A percentile compares a stretch with the other conserved stretches of the same genome.
These are phyloP conservation scores for Sisyra terminalis DNA, from an alignment of 2,888 invertebrate genomes.

Conservation along the genomic window DNA sequence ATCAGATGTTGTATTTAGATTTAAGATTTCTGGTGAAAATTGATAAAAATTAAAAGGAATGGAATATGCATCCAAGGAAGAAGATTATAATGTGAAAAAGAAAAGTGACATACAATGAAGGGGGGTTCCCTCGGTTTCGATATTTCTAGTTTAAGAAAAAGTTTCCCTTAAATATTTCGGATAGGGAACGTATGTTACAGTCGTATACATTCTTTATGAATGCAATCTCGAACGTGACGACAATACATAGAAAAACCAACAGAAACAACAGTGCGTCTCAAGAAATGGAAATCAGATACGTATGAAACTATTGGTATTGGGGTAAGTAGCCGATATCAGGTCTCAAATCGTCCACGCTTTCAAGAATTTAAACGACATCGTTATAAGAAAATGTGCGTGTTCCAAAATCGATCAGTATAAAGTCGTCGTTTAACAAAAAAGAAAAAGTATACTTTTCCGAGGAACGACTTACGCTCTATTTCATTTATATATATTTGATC, in stretches of 20 bases:
- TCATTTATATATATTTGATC: too few relatives aligned
- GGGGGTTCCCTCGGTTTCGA: neutral
- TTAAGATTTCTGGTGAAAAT: too few relatives aligned
- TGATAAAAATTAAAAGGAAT: too few relatives aligned
- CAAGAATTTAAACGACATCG: constrained; percentile 6
- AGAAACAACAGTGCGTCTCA: neutral
- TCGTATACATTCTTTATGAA: constrained; percentile 8
- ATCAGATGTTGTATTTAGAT: too few relatives aligned
- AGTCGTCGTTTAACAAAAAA: too few relatives aligned
- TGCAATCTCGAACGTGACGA: constrained; percentile 8
- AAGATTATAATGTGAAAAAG: neutral
- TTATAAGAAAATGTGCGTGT: neutral
- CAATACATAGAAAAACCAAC: constrained; percentile 5
- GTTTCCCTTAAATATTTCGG: constrained; percentile 2
- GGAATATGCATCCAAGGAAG: too few relatives aligned
- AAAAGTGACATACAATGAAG: neutral
- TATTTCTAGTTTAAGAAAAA: neutral
- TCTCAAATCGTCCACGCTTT: neutral
- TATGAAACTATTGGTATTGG: neutral
- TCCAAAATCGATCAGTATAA: too few relatives aligned
- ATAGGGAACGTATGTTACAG: constrained; percentile 1
- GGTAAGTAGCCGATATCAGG: neutral
- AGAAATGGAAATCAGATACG: too few relatives aligned
- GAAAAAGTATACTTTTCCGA: too few relatives aligned
- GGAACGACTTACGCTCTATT: too few relatives aligned